phyloP scores from a whole-genome alignment of 2,888 invertebrate genomes.

The Eristalis tenax region DNA sequence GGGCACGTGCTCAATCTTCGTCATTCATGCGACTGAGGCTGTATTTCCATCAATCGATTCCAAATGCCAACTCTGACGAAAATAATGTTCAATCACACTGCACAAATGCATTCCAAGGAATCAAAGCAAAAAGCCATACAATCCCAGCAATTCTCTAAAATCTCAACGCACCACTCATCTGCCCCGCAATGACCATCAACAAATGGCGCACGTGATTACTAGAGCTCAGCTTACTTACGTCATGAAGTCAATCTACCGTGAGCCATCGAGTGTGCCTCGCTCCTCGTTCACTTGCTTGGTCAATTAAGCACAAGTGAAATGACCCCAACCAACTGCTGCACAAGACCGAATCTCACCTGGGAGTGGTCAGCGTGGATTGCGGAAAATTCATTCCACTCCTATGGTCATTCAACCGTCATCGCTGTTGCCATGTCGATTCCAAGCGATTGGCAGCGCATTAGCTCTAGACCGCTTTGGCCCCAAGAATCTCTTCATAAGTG shows the following conservation, averaged over 20 bases:
- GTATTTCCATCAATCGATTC: no score
- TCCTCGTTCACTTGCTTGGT: constrained; percentile 32
- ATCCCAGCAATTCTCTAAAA: background rate
- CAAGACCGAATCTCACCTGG: constrained; percentile 1
- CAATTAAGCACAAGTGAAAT: constrained; percentile 54
- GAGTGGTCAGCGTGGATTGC: background rate
- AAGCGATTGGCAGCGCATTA: constrained; percentile 55
- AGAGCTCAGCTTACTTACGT: constrained; percentile 5
- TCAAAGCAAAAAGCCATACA: background rate
- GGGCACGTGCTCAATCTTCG: no score
- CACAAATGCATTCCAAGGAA: no score
- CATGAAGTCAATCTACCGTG: constrained; percentile 34
- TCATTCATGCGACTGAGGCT: no score
- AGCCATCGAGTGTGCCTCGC: constrained; percentile 23
- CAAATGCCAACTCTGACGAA: no score
- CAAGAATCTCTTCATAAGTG: constrained; percentile 43
- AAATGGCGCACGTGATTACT: background rate
- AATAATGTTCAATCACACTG: no score
- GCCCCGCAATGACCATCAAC: background rate
- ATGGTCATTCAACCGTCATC: constrained; percentile 34
- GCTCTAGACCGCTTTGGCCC: constrained; percentile 35
- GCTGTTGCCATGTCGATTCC: constrained; percentile 53
- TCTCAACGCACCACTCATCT: background rate
- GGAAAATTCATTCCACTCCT: background rate
- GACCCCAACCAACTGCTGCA: background rate